phyloP scores from a whole-genome alignment of 2,113 vertebrate species.

The Campylomormyrus numenius region DNA sequence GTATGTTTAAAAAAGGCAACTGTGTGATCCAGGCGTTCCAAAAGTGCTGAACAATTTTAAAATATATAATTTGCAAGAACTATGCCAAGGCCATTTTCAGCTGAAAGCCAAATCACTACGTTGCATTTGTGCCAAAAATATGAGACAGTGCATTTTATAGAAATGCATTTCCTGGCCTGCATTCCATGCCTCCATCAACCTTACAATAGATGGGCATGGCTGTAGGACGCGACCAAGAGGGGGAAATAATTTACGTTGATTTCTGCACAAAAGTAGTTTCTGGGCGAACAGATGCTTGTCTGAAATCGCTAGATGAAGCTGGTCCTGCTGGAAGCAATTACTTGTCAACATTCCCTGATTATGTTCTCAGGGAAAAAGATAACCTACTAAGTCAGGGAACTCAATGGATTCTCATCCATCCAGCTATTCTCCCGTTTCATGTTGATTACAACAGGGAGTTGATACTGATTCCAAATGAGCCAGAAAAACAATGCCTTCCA shows the following conservation, averaged over 20 bases:
- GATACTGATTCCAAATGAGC: slow-evolving; percentile 16
- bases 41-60: slow-evolving; percentile 11
- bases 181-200: slow-evolving; percentile 18
- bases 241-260: slow-evolving; percentile 27
- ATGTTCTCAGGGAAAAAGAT: slow-evolving; percentile 31
- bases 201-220: slow-evolving; percentile 32
- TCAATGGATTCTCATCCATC: slow-evolving; percentile 20
- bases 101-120: slow-evolving; percentile 15
- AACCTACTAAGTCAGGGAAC: slow-evolving; percentile 18
- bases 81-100: slow-evolving; percentile 19
- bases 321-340: slow-evolving; percentile 36
- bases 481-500: neutral
- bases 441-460: slow-evolving; percentile 14
- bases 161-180: slow-evolving; percentile 32
- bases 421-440: slow-evolving; percentile 12
- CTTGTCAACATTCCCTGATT: slow-evolving; percentile 34
- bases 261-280: slow-evolving; percentile 30
- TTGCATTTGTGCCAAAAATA: slow-evolving; percentile 28
- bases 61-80: slow-evolving; percentile 15
- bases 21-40: neutral
- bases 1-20: neutral
- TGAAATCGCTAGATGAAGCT: slow-evolving; percentile 30
- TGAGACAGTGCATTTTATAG: slow-evolving; percentile 25
- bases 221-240: slow-evolving; percentile 16
- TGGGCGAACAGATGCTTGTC: slow-evolving; percentile 37